phyloP scores from a whole-genome alignment of 1,140 invertebrate species.

The Eubasilissa regina region DNA sequence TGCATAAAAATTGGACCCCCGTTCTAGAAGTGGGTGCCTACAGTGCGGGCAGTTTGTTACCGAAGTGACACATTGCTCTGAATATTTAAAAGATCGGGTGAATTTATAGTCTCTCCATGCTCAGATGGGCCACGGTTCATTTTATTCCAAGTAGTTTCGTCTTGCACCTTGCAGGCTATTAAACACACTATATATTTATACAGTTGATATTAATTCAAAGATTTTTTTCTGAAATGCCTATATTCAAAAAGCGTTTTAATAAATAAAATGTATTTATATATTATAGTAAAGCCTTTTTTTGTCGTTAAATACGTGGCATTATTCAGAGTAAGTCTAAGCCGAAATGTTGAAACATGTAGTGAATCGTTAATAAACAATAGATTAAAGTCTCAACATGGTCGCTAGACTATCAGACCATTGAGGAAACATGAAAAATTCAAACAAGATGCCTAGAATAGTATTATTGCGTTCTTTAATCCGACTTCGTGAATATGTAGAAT shows the following conservation, averaged over 20 bases:
- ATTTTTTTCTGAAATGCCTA: not conserved
- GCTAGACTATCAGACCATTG: too few relatives aligned
- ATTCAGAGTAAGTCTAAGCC: too few relatives aligned
- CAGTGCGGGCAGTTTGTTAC: constrained; percentile 51
- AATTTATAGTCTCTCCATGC: constrained; percentile 42
- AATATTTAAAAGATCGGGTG: constrained; percentile 55
- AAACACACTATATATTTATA: constrained; percentile 11
- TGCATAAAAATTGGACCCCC: constrained; percentile 36
- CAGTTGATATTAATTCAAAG: constrained; percentile 19
- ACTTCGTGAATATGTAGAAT: too few relatives aligned
- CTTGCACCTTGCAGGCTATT: constrained; percentile 10
- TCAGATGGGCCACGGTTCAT: constrained; percentile 20
- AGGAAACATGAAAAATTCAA: too few relatives aligned
- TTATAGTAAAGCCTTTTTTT: not conserved
- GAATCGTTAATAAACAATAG: too few relatives aligned
- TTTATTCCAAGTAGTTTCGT: constrained; percentile 23
- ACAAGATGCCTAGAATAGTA: too few relatives aligned
- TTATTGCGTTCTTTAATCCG: too few relatives aligned
- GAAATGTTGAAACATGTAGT: too few relatives aligned
- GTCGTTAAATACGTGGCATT: too few relatives aligned
- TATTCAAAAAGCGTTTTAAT: not conserved
- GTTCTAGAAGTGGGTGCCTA: constrained; percentile 12
- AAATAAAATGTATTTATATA: not conserved
- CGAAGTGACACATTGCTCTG: constrained; percentile 49
- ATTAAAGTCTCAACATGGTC: too few relatives aligned